Conservation (phyloP, 2,888 invertebrate genomes). For the Cephus nigrinus region DNA sequence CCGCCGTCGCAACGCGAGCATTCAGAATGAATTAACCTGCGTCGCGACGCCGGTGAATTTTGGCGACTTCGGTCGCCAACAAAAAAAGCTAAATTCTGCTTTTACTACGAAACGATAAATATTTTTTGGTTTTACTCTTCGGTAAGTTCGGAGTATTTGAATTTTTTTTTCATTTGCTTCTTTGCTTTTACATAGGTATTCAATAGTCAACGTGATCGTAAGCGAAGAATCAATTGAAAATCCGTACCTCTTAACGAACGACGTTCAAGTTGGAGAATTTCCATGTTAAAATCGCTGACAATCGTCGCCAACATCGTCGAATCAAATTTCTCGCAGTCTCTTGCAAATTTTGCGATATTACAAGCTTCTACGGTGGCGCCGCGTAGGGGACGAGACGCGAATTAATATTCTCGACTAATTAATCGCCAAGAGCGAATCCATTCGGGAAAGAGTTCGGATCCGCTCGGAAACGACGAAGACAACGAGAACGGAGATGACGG, state of each 20-base stretch:
- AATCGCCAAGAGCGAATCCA: neutral
- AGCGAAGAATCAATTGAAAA: neutral
- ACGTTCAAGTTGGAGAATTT: neutral
- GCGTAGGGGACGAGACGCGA: neutral
- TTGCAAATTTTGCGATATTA: neutral
- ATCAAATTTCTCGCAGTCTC: neutral
- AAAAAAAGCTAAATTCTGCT: neutral
- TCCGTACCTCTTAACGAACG: neutral
- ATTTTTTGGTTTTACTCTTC: neutral
- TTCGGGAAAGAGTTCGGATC: neutral
- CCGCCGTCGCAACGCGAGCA: neutral
- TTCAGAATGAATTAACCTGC: neutral
- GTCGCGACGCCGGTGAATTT: neutral
- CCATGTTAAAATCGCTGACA: neutral
- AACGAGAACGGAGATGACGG: neutral
- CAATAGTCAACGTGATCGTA: neutral
- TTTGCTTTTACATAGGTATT: neutral
- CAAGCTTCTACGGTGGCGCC: neutral
- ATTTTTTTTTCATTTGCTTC: neutral
- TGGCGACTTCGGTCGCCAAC: neutral
- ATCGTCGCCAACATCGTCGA: neutral
- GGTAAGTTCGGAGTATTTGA: neutral
- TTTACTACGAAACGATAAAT: neutral
- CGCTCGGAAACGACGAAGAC: neutral
- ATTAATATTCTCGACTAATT: neutral